Conservation (phyloP, 2,113 vertebrate genomes). For the Vulpes vulpes region DNA sequence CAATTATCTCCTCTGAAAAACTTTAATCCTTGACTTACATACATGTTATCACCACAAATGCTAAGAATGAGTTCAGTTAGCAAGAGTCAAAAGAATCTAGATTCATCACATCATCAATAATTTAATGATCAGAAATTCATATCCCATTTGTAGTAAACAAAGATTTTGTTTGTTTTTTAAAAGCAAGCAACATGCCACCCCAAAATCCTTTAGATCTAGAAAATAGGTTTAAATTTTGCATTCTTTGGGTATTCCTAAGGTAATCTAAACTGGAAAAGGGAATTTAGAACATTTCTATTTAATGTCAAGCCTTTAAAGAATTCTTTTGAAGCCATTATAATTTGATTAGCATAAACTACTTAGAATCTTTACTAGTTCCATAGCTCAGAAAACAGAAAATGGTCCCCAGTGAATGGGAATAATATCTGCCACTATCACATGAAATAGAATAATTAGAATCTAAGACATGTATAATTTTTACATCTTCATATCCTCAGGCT, state of each 20-base stretch:
- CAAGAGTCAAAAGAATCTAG: not conserved
- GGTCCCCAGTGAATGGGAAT: not conserved
- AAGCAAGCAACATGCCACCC: not conserved
- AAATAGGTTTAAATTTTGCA: not conserved
- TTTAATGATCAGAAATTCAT: conserved; percentile 27
- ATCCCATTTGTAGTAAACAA: not conserved
- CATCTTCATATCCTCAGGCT: not conserved
- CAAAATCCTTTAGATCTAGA: not conserved
- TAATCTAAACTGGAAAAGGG: not conserved
- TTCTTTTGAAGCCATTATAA: not conserved
- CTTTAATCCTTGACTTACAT: conserved; percentile 9
- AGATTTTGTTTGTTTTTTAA: not conserved
- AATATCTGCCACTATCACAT: not conserved
- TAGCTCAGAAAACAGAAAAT: not conserved
- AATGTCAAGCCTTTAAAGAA: not conserved
- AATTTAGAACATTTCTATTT: conserved; percentile 29
- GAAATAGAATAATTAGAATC: conserved; percentile 6
- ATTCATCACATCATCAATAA: conserved; percentile 36
- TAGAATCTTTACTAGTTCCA: conserved; percentile 17
- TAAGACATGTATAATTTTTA: conserved; percentile 3
- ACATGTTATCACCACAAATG: not conserved
- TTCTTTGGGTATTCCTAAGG: not conserved
- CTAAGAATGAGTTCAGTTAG: not conserved
- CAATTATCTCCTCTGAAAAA: conserved; percentile 32
- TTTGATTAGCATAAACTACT: conserved; percentile 26